phyloP scores from a whole-genome alignment of 2,888 invertebrate genomes.

The Helleia helle region DNA sequence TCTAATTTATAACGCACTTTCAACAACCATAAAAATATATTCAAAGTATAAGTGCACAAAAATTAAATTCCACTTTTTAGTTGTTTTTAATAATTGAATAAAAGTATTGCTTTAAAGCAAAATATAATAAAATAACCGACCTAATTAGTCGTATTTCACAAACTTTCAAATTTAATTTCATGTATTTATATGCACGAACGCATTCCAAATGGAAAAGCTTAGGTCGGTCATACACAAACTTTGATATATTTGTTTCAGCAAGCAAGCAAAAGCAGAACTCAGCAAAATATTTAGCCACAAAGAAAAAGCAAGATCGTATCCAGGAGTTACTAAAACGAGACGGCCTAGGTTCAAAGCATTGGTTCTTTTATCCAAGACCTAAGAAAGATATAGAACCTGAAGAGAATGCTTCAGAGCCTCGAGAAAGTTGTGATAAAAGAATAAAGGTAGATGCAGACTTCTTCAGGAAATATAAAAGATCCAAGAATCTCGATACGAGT shows the following conservation, averaged over 20 bases:
- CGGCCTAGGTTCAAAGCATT: constrained; percentile 54
- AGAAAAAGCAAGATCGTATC: constrained; percentile 51
- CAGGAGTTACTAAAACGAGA: constrained; percentile 56
- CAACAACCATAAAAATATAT: too few relatives aligned
- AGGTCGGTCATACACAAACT: too few relatives aligned
- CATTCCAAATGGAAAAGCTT: too few relatives aligned
- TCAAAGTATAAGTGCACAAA: too few relatives aligned
- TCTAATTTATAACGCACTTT: too few relatives aligned
- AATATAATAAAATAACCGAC: too few relatives aligned
- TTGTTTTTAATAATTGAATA: not conserved
- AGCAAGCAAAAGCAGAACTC: constrained; percentile 49
- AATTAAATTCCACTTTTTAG: not conserved
- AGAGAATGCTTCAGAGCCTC: constrained; percentile 23
- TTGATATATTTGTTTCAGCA: constrained; percentile 34
- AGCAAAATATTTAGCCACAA: constrained; percentile 49
- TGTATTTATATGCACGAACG: too few relatives aligned
- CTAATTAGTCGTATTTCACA: too few relatives aligned
- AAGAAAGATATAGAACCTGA: constrained; percentile 21
- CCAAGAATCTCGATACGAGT: constrained; percentile 45
- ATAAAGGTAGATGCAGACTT: constrained; percentile 56
- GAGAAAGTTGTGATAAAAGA: constrained; percentile 48
- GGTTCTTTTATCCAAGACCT: constrained; percentile 54
- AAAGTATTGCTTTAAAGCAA: too few relatives aligned
- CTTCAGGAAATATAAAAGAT: constrained; percentile 53
- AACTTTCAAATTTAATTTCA: too few relatives aligned